Evolutionary conservation across 2,888 invertebrate species (phyloP).

Genomic region (Eumerus sabulonum): DNA sequence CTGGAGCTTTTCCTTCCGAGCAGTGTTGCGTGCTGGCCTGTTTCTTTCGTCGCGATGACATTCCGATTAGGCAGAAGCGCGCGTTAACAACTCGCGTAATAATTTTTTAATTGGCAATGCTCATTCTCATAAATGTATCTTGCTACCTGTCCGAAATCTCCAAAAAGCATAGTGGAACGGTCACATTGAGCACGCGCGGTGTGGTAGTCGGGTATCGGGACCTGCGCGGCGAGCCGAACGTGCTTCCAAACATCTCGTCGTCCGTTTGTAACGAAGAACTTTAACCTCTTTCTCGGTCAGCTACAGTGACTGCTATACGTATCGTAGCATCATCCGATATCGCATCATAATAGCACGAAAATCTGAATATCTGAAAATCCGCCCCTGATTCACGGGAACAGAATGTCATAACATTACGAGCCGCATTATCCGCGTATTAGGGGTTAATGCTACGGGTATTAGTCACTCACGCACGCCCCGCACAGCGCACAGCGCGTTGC

Average conservation of each 20-base stretch:
- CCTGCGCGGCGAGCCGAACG: slow-evolving; percentile 53
- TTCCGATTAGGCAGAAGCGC: slow-evolving; percentile 53
- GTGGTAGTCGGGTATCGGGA: slow-evolving; percentile 36
- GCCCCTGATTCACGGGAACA: slow-evolving; percentile 58
- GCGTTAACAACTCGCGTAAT: slow-evolving; percentile 62
- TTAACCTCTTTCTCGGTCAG: slow-evolving; percentile 49
- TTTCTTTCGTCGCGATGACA: slow-evolving; percentile 38
- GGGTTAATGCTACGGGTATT: slow-evolving; percentile 56
- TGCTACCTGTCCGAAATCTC: slow-evolving; percentile 16
- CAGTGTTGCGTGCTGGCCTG: slow-evolving; percentile 13
- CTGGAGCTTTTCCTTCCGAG: slow-evolving; percentile 21
- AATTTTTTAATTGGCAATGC: slow-evolving; percentile 58
- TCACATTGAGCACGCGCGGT: slow-evolving; percentile 49
- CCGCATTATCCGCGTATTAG: slow-evolving; percentile 51
- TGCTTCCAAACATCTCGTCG: slow-evolving; percentile 39
- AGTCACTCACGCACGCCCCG: slow-evolving; percentile 29
- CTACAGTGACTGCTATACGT: background rate
- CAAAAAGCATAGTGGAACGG: background rate
- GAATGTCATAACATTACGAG: slow-evolving; percentile 54
- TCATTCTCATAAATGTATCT: slow-evolving; percentile 49
- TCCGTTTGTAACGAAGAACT: slow-evolving; percentile 53
- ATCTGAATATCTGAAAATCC: slow-evolving; percentile 29
- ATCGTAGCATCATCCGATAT: background rate
- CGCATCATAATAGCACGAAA: background rate
- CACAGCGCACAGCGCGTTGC: too few relatives aligned